Base-by-base conservation (phyloP, 1,140 invertebrate genomes). In the Philopotamus ludificatus region DNA sequence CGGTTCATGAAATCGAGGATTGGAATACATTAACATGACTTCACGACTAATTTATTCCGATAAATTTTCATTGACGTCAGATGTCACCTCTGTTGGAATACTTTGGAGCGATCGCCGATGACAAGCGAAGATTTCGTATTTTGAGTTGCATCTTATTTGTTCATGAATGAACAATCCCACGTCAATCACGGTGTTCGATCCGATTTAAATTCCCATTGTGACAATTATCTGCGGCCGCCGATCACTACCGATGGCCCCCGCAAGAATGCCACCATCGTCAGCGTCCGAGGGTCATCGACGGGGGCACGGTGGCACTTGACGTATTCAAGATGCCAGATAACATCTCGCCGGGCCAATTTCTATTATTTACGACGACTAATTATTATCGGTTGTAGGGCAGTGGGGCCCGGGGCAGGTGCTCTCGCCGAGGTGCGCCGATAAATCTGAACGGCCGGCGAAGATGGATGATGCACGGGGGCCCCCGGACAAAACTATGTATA, bases 301-400 rank as follows among this genome's bases (percentile, higher is more conserved):
- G 21, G 50, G 23, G 9, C 7, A 26, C 50, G 23, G 20, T 67
- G 59, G 65, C 65, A 62, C 25, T 63, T 67, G 65, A 67, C 51
- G 59, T 67, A 67, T 63, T 62, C 50, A 47, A 50, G 50, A 44
- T 4, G 54, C 28, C 65, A 8, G 65, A 67, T 67, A 63, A 57
- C 54, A 67, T 67, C 65, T 62, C 15, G 57, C 34, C 18, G 25
- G 60, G 10, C n/a, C 55, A 49, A 67, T 55, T 67, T 63, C 61
- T 55, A 67, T 67, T 67, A 67, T 67, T 67, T 63, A 67, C 58
- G 65, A 58, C 25, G 15, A 62, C 23, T 49, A 67, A 67, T 67
- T 67, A 67, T 41, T 54, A 57, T 63, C 51, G 12, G 10, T 47
- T 59, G 20, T 26, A 28, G 4, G 28, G 44, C 21, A 49, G 12